Evolutionary conservation across 2,113 vertebrate genomes (phyloP), one percentile per base, ranked within the genome.

Genomic region (Indri indri): DNA sequence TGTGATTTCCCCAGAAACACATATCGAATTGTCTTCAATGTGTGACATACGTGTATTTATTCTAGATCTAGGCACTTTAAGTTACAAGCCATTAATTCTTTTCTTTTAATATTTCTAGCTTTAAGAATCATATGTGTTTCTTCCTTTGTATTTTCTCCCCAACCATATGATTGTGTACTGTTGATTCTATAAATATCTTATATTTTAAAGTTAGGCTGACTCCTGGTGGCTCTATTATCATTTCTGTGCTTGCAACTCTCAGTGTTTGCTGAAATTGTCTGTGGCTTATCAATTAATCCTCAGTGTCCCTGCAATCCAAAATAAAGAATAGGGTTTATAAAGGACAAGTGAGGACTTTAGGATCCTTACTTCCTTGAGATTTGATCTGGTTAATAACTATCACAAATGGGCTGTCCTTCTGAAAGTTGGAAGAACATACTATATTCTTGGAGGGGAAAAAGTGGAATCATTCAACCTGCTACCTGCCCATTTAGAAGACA

Each of bases 61-160:
- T 84, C 81, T 40, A 82, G n/a, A 59, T 82, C 25, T 90, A 85
- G 22, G 5, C 86, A 61, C 14, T 91, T 84, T 54, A 54, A 70
- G 50, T 65, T 54, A 63, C 13, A 71, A 74, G 5, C 32, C 30
- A 76, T 59, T 83, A 87, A 63, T 85, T 88, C 4, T 16, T 79
- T 42, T 87, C 45, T 80, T 85, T 81, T 68, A 82, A 10, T 83
- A 52, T 80, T 92, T 91, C 65, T 94, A 66, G 25, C 61, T 96
- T 77, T 89, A 42, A 95, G 68, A 93, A 22, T 88, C 47, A 25
- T 7, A 32, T 22, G 12, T 70, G 34, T 92, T 88, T 79, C 20
- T 77, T 73, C 30, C 88, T 90, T 87, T 76, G 25, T 59, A 45
- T 88, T 93, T 94, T 84, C 27, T 87, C 40, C 57, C n/a, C 16